Evolutionary conservation across 2,113 vertebrate genomes (phyloP).

Genomic region (Lepidothrix coronata): DNA sequence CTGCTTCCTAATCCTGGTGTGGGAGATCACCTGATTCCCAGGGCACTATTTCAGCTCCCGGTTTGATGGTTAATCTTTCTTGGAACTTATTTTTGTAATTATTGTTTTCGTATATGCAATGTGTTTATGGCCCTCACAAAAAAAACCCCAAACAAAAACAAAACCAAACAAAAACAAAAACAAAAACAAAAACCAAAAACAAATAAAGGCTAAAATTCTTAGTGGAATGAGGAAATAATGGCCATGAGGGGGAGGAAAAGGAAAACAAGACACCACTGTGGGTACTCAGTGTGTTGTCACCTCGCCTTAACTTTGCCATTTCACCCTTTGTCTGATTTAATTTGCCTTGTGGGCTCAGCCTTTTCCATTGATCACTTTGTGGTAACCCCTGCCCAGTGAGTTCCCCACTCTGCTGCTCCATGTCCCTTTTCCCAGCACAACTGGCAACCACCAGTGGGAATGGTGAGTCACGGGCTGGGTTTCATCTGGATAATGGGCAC

Average conservation of each 20-base stretch:
- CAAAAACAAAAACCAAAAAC: too few relatives aligned
- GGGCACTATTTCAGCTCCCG: not conserved
- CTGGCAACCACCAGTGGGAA: rapidly evolving
- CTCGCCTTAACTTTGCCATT: not conserved
- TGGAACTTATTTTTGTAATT: not conserved
- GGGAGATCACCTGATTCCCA: not conserved
- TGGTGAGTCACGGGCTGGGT: rapidly evolving
- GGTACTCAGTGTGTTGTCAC: not conserved
- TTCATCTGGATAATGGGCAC: not conserved
- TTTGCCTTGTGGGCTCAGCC: not conserved
- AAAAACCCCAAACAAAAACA: too few relatives aligned
- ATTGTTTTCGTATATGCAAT: not conserved
- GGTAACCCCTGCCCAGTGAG: not conserved
- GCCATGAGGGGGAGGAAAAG: not conserved
- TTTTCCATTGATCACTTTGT: rapidly evolving
- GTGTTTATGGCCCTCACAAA: not conserved
- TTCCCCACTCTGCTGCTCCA: not conserved
- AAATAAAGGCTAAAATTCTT: not conserved
- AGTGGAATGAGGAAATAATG: rapidly evolving
- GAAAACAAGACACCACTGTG: not conserved
- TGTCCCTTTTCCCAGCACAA: not conserved
- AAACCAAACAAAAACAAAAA: too few relatives aligned
- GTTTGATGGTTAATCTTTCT: not conserved
- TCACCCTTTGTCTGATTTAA: not conserved
- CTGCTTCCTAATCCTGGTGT: not conserved